Conservation (phyloP, 2,888 invertebrate genomes). For the Eupithecia abbreviata region DNA sequence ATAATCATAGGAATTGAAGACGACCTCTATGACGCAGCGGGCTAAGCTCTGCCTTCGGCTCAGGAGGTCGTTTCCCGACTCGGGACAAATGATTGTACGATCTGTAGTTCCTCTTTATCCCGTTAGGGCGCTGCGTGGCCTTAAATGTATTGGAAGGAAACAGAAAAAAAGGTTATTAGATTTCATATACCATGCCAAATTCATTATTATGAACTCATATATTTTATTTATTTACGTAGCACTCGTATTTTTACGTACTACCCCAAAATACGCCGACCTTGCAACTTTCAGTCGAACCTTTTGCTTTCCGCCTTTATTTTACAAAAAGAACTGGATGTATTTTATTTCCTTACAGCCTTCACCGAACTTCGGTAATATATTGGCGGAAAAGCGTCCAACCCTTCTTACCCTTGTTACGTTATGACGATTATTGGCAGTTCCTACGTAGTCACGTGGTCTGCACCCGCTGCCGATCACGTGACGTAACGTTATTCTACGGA, state of each 20-base stretch:
- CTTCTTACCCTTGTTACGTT: constrained; percentile 32
- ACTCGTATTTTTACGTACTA: not conserved
- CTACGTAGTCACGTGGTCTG: constrained; percentile 53
- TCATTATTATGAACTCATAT: not conserved
- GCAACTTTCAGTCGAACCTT: not conserved
- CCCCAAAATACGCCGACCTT: not conserved
- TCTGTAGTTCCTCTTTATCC: not conserved
- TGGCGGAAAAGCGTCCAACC: constrained; percentile 18
- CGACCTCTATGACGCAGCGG: not conserved
- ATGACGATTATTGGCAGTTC: constrained; percentile 36
- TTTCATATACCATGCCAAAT: no score
- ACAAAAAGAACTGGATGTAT: constrained; percentile 7
- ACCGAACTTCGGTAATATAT: constrained; percentile 32
- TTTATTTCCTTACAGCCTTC: constrained; percentile 38
- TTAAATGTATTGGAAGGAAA: no score
- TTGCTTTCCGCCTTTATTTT: not conserved
- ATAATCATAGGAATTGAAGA: not conserved
- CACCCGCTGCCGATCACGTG: constrained; percentile 57
- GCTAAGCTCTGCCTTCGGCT: not conserved
- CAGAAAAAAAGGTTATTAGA: no score
- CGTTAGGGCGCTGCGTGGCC: no score
- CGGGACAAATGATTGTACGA: not conserved
- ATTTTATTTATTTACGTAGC: not conserved
- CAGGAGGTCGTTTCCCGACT: not conserved
- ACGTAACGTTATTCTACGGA: constrained; percentile 33